A percentile compares a stretch with the other conserved stretches of the same genome.
Evolutionary conservation across 2,797 vertebrate species (phyloP).

Genomic region (Sparus aurata): DNA sequence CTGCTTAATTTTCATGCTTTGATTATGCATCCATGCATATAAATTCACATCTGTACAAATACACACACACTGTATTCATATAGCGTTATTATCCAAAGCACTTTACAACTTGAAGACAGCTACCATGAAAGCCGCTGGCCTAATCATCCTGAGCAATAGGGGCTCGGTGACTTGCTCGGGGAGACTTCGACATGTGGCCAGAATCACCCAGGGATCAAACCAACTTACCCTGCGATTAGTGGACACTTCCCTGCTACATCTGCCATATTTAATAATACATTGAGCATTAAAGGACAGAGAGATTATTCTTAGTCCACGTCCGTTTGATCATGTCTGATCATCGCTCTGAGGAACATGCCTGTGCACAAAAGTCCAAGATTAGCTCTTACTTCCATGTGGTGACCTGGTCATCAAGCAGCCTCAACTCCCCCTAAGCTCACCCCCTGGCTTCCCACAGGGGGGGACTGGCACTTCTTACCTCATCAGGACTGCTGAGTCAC

Average conservation of each 20-base stretch:
- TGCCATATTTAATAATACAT: slow-evolving; percentile 22
- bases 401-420: slow-evolving; percentile 43
- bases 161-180: neutral
- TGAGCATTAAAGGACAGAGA: slow-evolving; percentile 10
- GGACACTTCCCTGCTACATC: slow-evolving; percentile 5
- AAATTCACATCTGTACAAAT: slow-evolving; percentile 6
- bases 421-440: slow-evolving; percentile 17
- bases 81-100: neutral
- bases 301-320: slow-evolving; percentile 18
- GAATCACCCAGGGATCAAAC: neutral
- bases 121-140: too few species aligned
- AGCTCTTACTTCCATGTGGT: slow-evolving; percentile 37
- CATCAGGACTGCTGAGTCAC: slow-evolving; percentile 46
- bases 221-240: neutral
- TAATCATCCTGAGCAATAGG: too few species aligned
- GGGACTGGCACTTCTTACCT: slow-evolving; percentile 21
- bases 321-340: slow-evolving; percentile 41
- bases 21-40: slow-evolving; percentile 44
- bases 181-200: neutral
- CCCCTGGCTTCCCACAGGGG: slow-evolving; percentile 21
- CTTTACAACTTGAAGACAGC: neutral
- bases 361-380: slow-evolving; percentile 55
- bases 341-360: slow-evolving; percentile 37
- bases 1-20: slow-evolving; percentile 60
- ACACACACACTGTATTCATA: neutral